These are phyloP conservation scores for Watsonalla binaria DNA, from an alignment of 2,888 invertebrate genomes.

Conservation along the genomic window DNA sequence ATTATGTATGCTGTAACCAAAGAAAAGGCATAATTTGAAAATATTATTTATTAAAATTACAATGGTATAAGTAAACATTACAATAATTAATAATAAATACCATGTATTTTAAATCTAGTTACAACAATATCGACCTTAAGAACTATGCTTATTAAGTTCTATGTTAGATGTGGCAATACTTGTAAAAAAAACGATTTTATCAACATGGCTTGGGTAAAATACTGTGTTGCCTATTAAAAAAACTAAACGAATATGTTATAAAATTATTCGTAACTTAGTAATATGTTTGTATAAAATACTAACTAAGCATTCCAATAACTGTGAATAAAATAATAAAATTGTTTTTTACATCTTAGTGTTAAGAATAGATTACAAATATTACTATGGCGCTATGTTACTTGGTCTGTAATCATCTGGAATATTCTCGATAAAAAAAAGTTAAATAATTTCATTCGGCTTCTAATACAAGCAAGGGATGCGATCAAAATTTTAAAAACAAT, in stretches of 20 bases:
- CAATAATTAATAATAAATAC: slow-evolving; percentile 36
- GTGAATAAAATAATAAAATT: not conserved
- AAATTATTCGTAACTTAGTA: too few species aligned
- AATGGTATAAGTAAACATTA: slow-evolving; percentile 26
- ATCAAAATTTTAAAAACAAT: too few species aligned
- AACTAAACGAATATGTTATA: too few species aligned
- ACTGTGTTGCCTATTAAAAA: too few species aligned
- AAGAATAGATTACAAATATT: too few species aligned
- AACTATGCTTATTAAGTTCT: not conserved
- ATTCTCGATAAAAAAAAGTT: not conserved
- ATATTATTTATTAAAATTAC: slow-evolving; percentile 30
- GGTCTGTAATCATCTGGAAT: too few species aligned
- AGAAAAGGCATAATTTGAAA: not conserved
- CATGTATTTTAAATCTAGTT: slow-evolving; percentile 9
- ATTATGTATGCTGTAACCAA: not conserved
- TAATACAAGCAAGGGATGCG: too few species aligned
- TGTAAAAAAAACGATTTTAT: not conserved
- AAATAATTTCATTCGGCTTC: not conserved
- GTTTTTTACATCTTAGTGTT: not conserved
- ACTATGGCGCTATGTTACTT: too few species aligned
- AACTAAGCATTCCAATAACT: not conserved
- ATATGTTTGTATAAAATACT: not conserved
- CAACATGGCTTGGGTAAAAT: too few species aligned
- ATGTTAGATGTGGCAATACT: not conserved
- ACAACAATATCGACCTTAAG: not conserved